Evolutionary conservation across 2,797 vertebrate genomes (phyloP), one percentile per base, ranked within the genome.

Genomic region (Pseudochirops cupreus): DNA sequence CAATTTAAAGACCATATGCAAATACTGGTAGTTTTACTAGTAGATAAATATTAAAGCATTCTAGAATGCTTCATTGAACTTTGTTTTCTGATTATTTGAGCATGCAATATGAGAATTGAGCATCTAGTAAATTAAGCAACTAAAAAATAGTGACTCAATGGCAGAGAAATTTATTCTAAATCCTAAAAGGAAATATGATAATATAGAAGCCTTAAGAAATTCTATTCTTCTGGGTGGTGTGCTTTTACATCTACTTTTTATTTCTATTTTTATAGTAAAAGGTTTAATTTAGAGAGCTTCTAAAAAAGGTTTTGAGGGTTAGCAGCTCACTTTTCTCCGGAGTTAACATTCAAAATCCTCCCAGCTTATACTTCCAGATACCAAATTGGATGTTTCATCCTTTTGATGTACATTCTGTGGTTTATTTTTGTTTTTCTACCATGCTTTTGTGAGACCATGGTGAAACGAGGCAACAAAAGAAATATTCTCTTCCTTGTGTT

Each of bases 261-360:
- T 74, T 57, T 91, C 33, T 29, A 11, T 89, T 91, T 74, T n/a
- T 31, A 3, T 46, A 94, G 57, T 33, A 46, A 74, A 39, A 62
- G 5, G 33, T 14, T 89, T 14, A 91, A 87, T 57, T n/a, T 52
- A 21, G 6, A 67, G 13, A 59, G 1, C 7, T 53, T 53, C 33
- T 58, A 18, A 33, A 62, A 46, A 13, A 55, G 57, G 12, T 7
- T 94, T 33, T 91, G 21, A 14, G 58, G 14, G 18, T 91, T 50
- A 24, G 33, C 74, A 1, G 92, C 29, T 56, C 57, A 93, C 52
- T 87, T 55, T 52, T 87, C 31, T 93, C 53, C 13, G 50, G 39
- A 90, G 54, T 90, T 95, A 95, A 93, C 31, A 56, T 94, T 95
- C 74, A 53, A n/a, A 46, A 53, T 93, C 53, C 62, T 91, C 58